Evolutionary conservation across 2,888 invertebrate species (phyloP), one percentile per base, ranked within the genome.

Genomic region (Monochamus alternatus): DNA sequence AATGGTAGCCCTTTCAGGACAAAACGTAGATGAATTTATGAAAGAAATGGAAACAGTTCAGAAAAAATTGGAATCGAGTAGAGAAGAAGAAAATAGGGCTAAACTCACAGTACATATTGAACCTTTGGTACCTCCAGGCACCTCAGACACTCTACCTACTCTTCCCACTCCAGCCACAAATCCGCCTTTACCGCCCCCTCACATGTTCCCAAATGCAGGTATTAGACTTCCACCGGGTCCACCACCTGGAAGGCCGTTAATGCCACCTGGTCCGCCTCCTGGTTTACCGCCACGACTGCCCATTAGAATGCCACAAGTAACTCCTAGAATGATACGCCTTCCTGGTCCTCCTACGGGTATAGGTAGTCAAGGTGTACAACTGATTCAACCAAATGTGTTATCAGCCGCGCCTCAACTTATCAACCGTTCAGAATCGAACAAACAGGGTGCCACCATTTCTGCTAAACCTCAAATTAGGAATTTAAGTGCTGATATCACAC

Each of bases 391-490:
- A 9, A 95, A 95, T 81, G 95, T 96, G 43, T 90, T 96, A 31
- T 93, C 94, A 9, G 96, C 96, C 0, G 96, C 94, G 0, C 96
- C 96, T 12, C 96, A 95, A 85, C 91, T 96, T 44, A 94, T 96
- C 84, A 93, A 93, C 80, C 92, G 95, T 77, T 93, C 93, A 83
- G 94, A 70, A 14, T 75, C 71, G 22, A 75, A 2, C 62, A 93
- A 89, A 52, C 90, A 92, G 87, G 93, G 93, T 55, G 89, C 89
- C 12, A 98, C 97, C 0, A 98, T 98, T 81, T 95, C 97, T 83
- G 99, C 98, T 0, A 98, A 98, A 87, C 98, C 99, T 0, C 98
- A 98, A 90, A 97, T 99, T 80, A 92, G 97, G 81, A 97, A 97
- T 89, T 90, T 97, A 51, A 96, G 96, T 51, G 97, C 96, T 0